Conservation (phyloP, 2,888 invertebrate species). For the Coenonympha arcania region DNA sequence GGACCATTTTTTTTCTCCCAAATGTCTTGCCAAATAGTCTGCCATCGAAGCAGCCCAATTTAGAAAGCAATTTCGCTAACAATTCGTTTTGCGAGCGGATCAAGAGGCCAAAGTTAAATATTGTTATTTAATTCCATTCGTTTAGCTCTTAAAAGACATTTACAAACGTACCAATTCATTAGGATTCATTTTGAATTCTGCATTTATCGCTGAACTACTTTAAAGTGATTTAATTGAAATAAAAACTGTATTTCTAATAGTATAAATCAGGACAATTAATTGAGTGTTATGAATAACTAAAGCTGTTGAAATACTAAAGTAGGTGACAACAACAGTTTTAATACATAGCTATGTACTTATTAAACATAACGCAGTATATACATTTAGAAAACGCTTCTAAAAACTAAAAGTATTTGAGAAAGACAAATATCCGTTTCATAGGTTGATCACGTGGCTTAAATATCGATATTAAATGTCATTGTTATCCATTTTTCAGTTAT, state of each 20-base stretch:
- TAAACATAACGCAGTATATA: no score
- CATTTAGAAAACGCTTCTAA: no score
- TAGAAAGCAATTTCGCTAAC: slow-evolving; percentile 72
- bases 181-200: not conserved
- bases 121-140: slow-evolving; percentile 48
- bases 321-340: no score
- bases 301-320: no score
- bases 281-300: no score
- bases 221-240: not conserved
- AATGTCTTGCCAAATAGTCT: slow-evolving; percentile 74
- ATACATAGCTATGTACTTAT: no score
- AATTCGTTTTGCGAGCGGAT: slow-evolving; percentile 71
- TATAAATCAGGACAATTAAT: no score
- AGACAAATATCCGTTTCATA: no score
- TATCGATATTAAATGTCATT: no score
- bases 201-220: not conserved
- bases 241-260: not conserved
- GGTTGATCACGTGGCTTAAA: no score
- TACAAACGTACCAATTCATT: slow-evolving; percentile 5
- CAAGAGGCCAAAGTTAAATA: slow-evolving; percentile 67
- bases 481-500: no score
- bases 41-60: slow-evolving; percentile 70
- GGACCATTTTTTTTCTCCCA: slow-evolving; percentile 56
- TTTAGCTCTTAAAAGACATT: slow-evolving; percentile 2
- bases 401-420: no score